Evolutionary conservation across 2,888 invertebrate genomes (phyloP), one percentile per base, ranked within the genome.

Genomic region (Tuberolachnus salignus): DNA sequence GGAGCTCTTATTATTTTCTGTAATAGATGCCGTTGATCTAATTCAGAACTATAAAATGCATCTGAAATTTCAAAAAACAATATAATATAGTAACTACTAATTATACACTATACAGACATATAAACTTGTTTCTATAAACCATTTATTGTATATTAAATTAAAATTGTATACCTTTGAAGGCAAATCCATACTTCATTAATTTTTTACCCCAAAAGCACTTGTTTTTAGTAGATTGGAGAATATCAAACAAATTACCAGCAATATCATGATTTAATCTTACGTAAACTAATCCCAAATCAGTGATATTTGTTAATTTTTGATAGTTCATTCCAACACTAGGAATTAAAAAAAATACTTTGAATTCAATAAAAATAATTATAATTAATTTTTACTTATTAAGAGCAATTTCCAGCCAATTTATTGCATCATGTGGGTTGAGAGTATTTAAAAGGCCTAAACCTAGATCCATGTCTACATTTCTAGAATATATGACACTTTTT

Each of bases 361-460:
- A 23, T 64, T 42, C 19, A 69, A n/a, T 19, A 4, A 23, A 19
- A 66, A 19, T 26, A 51, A 23, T 34, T 34, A 34, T 34, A 34
- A 34, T 34, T 34, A 34, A 34, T 34, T 3, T 44, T 34, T 78
- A 78, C 75, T 78, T 78, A 67, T 67, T 67, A 0, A 78, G 42
- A 16, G 75, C 75, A 21, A 78, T 75, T 67, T 74, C 74, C 14
- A 80, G 26, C 74, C 74, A 74, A 51, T 61, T 69, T 1, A 80
- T 8, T 9, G 80, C 80, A 51, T 80, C 75, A 42, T 66, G n/a
- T 53, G 74, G 23, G 10, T 14, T 78, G 2, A 80, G 69, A 80
- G 85, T 83, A 69, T 86, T 84, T 13, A 87, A 83, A 80, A 84
- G 85, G 21, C 83, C 83, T 46, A 86, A 83, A 16, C 86, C 85